Percentiles rank a stretch among this genome's conserved stretches.
phyloP scores from a whole-genome alignment of 2,113 vertebrate species.

The Psilopogon haemacephalus region DNA sequence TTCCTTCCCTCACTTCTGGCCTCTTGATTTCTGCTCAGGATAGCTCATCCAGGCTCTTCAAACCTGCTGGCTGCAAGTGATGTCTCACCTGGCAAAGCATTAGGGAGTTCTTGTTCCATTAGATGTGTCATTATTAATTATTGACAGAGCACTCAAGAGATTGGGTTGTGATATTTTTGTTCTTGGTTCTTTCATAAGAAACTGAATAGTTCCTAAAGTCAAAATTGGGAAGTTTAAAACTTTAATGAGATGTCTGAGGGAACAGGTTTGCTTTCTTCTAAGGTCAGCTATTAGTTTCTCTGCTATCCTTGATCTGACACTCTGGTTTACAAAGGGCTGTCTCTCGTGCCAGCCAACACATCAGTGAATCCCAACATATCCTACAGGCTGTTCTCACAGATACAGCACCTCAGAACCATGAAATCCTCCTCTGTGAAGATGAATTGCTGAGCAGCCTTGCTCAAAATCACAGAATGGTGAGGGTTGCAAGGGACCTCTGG shows the following conservation, averaged over 20 bases:
- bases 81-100: background rate
- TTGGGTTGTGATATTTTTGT: background rate
- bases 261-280: background rate
- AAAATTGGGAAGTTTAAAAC: background rate
- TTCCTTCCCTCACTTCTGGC: background rate
- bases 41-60: accelerated
- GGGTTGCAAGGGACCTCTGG: background rate
- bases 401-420: background rate
- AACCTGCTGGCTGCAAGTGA: background rate
- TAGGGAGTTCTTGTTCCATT: background rate
- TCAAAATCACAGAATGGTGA: background rate
- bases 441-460: no score
- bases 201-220: background rate
- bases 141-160: background rate
- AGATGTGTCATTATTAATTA: conserved; percentile 13
- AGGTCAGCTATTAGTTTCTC: background rate
- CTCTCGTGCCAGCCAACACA: background rate
- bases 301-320: background rate
- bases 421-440: no score
- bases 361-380: background rate
- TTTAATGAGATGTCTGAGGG: background rate
- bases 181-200: background rate
- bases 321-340: background rate
- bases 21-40: background rate
- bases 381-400: background rate